Base-by-base conservation (phyloP, 2,113 vertebrate species). In the Pithys albifrons region DNA sequence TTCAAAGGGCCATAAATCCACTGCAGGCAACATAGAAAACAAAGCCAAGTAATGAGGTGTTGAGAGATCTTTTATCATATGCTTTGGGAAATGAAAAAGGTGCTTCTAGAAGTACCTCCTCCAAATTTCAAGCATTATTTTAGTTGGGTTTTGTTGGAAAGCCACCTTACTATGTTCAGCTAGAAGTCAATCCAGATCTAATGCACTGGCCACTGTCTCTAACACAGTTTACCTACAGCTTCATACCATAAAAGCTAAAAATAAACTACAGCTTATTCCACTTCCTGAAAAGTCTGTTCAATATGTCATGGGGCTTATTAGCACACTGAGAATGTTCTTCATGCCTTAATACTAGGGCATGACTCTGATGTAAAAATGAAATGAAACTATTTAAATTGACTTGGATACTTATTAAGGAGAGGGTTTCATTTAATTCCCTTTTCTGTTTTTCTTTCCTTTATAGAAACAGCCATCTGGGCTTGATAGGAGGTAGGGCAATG, bases 321-420 rank as follows among this genome's bases (percentile, higher is more conserved):
- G 76, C 62, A 11, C 87, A 82, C 76, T 88, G 83, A 93, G 92
- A 96, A 58, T 95, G 83, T 96, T 96, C 92, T 93, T 95, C 91
- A 65, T 96, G 91, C 86, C 85, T 92, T 95, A 96, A 93, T 92
- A 90, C 76, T 91, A 93, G 92, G 92, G 91, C 96, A 93, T 73
- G 82, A 81, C 88, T 96, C 88, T 89, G 95, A 96, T 96, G 90
- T 93, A 94, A 90, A 97, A 94, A 96, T 88, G 85, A 95, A 96
- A 91, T 96, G 59, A 90, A 96, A 92, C 91, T 94, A 95, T 96
- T 94, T 92, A 94, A 96, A 96, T 93, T 95, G 77, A 95, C 94
- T 96, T 94, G 92, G 91, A 95, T 97, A 95, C 86, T 96, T 96
- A 95, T 91, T 96, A 97, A 90, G 89, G 67, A 93, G 39, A 82